Evolutionary conservation across 2,113 vertebrate genomes (phyloP).

Genomic region (Pachycephala philippinensis): DNA sequence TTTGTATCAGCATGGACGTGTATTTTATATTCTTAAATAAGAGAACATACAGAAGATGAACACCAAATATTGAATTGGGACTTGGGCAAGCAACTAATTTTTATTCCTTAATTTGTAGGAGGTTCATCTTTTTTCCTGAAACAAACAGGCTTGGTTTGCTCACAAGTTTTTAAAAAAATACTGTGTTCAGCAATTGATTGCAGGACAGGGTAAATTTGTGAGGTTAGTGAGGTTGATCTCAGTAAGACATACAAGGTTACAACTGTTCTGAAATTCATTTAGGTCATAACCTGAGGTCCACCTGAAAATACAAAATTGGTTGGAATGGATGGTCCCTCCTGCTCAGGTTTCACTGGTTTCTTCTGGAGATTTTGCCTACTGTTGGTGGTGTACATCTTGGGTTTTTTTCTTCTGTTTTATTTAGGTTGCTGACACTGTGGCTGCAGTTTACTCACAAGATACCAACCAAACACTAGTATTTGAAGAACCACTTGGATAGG

Average conservation of each 20-base stretch:
- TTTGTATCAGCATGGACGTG: background rate
- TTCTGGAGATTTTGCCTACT: background rate
- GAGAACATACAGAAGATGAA: background rate
- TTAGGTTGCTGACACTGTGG: constrained; percentile 21
- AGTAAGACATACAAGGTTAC: background rate
- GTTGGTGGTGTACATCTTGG: background rate
- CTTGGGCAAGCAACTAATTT: background rate
- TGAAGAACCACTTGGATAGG: constrained; percentile 3
- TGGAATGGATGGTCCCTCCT: background rate
- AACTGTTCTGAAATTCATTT: background rate
- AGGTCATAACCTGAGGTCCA: background rate
- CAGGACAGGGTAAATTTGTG: background rate
- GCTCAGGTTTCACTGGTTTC: background rate
- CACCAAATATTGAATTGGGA: accelerated
- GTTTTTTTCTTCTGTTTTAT: background rate
- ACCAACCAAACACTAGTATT: constrained; percentile 20
- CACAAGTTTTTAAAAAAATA: background rate
- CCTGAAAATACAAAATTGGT: background rate
- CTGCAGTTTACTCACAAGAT: constrained; percentile 1
- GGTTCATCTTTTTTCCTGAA: background rate
- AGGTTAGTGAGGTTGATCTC: background rate
- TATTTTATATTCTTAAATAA: background rate
- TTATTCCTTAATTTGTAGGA: background rate
- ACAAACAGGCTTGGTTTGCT: background rate
- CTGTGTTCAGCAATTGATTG: background rate